Base-by-base conservation (phyloP, 2,113 vertebrate genomes). In the Cyprinodon brontotheroides region DNA sequence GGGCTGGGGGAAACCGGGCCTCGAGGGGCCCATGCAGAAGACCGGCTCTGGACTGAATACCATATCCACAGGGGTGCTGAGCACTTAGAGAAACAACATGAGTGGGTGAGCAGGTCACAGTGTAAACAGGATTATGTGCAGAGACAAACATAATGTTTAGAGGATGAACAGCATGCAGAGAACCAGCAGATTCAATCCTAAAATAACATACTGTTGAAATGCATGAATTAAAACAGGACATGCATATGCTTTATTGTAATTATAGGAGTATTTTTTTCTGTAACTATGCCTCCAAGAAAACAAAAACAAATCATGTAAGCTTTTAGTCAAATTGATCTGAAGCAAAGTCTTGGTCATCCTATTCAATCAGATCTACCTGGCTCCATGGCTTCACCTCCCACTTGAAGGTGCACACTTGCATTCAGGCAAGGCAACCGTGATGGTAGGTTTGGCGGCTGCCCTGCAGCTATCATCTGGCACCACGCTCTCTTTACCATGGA, bases 51-150 rank as follows among this genome's bases (percentile, higher is more conserved):
- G 75, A 95, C 92, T 97, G 97, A 84, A 96, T 90, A 61, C 98
- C 97, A 0, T 95, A 95, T n/a, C 97, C 97, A 88, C 98, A 99
- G 0, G n/a, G 95, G 89, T 3, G 92, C 92, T 1, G 97, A 97
- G 64, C 97, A 98, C 97, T 95, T 92, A n/a, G 65, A 74, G 85
- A 5, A 73, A 79, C 47, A 57, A 48, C 14, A 39, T 9, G 39
- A 65, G 3, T n/a, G 60, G 47, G 61, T 41, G 17, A 77, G 39
- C 7, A 37, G 36, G 43, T 65, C 39, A 37, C 37, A 22, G 45
- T 22, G 36, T 65, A 53, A 64, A 15, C 7, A 68, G 29, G 14
- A 53, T 36, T 41, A 63, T 22, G 45, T 40, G 57, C 36, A 72
- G 4, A 8, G 22, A 36, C 61, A n/a, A 53, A 14, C 22, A 37